Evolutionary conservation across 2,797 vertebrate species (phyloP).

Genomic region (Fringilla coelebs): DNA sequence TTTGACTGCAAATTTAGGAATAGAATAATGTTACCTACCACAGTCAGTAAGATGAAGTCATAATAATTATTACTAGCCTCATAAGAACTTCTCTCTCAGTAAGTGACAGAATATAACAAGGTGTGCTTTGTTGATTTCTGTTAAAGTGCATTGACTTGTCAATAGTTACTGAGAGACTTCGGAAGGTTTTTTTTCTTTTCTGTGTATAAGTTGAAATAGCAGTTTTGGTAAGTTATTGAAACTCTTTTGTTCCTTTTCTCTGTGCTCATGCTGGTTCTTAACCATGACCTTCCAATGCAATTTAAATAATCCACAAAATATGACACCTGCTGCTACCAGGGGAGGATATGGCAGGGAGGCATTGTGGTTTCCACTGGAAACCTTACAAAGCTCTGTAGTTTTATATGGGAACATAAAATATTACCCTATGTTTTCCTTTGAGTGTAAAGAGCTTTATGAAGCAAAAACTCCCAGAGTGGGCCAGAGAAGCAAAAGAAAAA

Average conservation of each 20-base stretch:
- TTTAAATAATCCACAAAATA: constrained; percentile 34
- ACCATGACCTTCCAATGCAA: background rate
- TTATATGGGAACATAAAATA: constrained; percentile 22
- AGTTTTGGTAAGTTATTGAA: background rate
- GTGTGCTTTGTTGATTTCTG: constrained; percentile 1
- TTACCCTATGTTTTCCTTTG: background rate
- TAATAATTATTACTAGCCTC: background rate
- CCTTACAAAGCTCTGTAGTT: background rate
- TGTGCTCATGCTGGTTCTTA: background rate
- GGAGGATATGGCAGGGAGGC: background rate
- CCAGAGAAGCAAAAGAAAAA: background rate
- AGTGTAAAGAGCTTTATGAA: background rate
- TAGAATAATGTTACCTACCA: background rate
- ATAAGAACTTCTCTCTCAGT: background rate
- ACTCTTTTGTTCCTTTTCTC: background rate
- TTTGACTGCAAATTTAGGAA: background rate
- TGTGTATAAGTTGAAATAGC: background rate
- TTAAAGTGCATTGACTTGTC: background rate
- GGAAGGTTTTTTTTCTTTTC: background rate
- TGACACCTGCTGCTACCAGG: constrained; percentile 36
- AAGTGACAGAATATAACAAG: background rate
- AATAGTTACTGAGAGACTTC: background rate
- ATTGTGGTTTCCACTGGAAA: constrained; percentile 34
- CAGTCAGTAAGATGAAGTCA: background rate
- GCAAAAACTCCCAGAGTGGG: background rate